Conservation (phyloP, 2,113 vertebrate species). For the Callipepla californica region DNA sequence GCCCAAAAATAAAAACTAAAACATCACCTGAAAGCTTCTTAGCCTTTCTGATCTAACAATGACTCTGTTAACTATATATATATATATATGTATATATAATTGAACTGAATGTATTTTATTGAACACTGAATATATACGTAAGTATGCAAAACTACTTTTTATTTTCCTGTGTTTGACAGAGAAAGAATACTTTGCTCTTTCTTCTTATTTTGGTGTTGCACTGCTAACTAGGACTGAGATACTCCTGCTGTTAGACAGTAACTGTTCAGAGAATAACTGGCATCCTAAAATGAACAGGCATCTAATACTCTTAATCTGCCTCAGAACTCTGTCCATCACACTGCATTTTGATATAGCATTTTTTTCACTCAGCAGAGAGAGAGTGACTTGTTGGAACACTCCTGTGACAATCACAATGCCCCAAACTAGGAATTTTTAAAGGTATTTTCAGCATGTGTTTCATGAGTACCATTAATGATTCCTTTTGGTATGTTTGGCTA, state of each 20-base stretch:
- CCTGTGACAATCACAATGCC: constrained; percentile 22
- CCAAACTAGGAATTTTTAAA: background rate
- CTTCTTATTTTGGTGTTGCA: background rate
- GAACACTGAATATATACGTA: background rate
- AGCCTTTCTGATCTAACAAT: background rate
- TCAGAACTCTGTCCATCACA: background rate
- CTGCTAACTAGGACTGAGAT: background rate
- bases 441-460: background rate
- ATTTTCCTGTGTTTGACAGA: background rate
- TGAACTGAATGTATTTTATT: background rate
- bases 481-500: background rate
- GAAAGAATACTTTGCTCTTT: constrained; percentile 1
- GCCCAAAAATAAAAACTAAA: background rate
- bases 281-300: background rate
- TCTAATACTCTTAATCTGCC: background rate
- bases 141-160: background rate
- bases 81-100: background rate
- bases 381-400: background rate
- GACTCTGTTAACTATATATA: background rate
- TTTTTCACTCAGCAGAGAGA: background rate
- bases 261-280: background rate
- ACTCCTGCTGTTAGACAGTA: background rate
- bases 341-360: background rate
- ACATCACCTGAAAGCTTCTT: background rate
- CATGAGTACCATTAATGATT: background rate